phyloP scores from a whole-genome alignment of 2,888 invertebrate genomes.

The Nyleta sp. region DNA sequence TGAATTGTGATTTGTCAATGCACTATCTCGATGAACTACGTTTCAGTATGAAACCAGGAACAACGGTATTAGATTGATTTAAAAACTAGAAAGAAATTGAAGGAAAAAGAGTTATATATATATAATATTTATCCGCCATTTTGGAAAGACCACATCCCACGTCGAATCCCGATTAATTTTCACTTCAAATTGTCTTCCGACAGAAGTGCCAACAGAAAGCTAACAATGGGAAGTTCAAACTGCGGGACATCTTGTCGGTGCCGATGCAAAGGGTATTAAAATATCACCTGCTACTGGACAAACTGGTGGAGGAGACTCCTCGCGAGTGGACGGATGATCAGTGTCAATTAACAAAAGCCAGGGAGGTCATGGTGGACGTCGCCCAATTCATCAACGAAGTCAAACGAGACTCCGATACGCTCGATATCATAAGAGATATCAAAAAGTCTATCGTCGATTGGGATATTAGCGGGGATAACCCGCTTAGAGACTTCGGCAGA shows the following conservation, averaged over 20 bases:
- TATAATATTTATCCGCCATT: too few species aligned
- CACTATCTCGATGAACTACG: too few species aligned
- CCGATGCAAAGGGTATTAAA: constrained; percentile 99
- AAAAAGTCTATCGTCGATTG: constrained; percentile 93
- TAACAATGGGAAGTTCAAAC: constrained; percentile 96
- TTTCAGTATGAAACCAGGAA: too few species aligned
- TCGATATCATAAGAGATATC: constrained; percentile 94
- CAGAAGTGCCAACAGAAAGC: constrained; percentile 97
- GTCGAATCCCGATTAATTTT: too few species aligned
- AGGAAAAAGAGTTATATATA: too few species aligned
- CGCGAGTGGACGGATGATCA: constrained; percentile 94
- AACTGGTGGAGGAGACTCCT: constrained; percentile 93
- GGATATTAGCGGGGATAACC: constrained; percentile 90
- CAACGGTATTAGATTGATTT: too few species aligned
- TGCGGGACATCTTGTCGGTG: constrained; percentile 97
- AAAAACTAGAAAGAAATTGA: too few species aligned
- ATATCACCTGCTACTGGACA: constrained; percentile 96
- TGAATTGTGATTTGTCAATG: too few species aligned
- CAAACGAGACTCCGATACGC: constrained; percentile 96
- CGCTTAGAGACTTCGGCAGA: constrained; percentile 94
- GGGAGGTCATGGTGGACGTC: constrained; percentile 98
- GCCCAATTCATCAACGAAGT: constrained; percentile 99
- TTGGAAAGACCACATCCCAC: too few species aligned
- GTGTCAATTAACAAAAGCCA: constrained; percentile 91
- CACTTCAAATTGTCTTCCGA: too few species aligned